Evolutionary conservation across 1,140 invertebrate species (phyloP), one percentile per base, ranked within the genome.

Genomic region (Drosophila mayri): DNA sequence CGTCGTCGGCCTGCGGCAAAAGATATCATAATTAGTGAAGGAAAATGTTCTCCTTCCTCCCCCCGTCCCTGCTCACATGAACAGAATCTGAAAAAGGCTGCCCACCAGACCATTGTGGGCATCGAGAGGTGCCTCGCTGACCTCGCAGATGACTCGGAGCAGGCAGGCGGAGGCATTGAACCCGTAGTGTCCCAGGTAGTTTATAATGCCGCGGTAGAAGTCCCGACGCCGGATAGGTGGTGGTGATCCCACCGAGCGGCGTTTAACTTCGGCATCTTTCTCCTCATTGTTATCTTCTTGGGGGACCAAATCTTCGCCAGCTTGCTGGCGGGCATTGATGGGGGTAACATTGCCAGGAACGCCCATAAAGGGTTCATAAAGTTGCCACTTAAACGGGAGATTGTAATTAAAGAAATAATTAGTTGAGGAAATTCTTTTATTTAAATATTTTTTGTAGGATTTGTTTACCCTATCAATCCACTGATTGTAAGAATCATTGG

Each of bases 121-220:
- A 67, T 93, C 87, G 47, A 93, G 76, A 22, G 93, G 91, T 16
- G 81, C 61, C 30, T 91, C 86, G 55, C 92, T 92, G 58, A 93
- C 92, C 82, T 94, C 94, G 55, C 94, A 94, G 50, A 94, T 93
- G 43, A 93, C 91, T n/a, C 93, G 84, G 63, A 94, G 81, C 28
- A 94, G 84, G 79, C 94, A 94, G 47, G 91, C 80, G 73, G 85
- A 92, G 32, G 93, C 93, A 68, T 94, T 93, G 93, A 94, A 94
- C 3, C 94, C 94, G 49, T 68, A 92, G 54, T 81, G 83, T 54
- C 76, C 60, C 73, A 91, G 50, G 77, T 86, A 91, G 60, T 80
- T 84, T 14, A 88, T 63, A 61, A 92, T 70, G 43, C 79, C 80
- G 37, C 75, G 79, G 44, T 92, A 92, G 67, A 92, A 92, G 47